Conservation (phyloP, 2,888 invertebrate genomes). For the Caenorhabditis afra region DNA sequence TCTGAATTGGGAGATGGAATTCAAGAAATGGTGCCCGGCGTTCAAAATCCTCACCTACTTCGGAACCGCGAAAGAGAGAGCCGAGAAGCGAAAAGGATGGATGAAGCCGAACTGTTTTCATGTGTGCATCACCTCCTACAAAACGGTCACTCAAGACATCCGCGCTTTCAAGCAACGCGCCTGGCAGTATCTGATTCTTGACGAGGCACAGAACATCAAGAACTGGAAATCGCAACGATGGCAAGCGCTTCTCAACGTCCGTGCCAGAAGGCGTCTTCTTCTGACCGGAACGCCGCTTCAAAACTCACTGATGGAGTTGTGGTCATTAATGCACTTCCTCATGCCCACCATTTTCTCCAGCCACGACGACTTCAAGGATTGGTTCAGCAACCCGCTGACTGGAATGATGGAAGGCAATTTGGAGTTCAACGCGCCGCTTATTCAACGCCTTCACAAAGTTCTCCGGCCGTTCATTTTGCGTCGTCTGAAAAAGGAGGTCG, state of each 20-base stretch:
- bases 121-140: slow-evolving; percentile 83
- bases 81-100: slow-evolving; percentile 87
- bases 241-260: slow-evolving; percentile 95
- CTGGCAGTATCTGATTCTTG: slow-evolving; percentile 97
- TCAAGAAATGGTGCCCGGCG: slow-evolving; percentile 99
- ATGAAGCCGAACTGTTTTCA: slow-evolving; percentile 97
- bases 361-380: slow-evolving; percentile 94
- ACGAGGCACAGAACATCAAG: slow-evolving; percentile 95
- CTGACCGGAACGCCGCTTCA: slow-evolving; percentile 94
- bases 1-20: slow-evolving; percentile 99
- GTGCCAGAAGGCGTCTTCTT: slow-evolving; percentile 91
- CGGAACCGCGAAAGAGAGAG: slow-evolving; percentile 94
- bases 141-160: slow-evolving; percentile 96
- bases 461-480: slow-evolving; percentile 93
- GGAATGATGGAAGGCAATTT: slow-evolving; percentile 95
- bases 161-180: slow-evolving; percentile 94
- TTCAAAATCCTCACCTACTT: slow-evolving; percentile 99
- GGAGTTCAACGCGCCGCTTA: slow-evolving; percentile 92
- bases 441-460: slow-evolving; percentile 90
- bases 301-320: slow-evolving; percentile 95
- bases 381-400: slow-evolving; percentile 96
- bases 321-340: slow-evolving; percentile 98
- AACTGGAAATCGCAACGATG: slow-evolving; percentile 99
- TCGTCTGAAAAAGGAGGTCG: slow-evolving; percentile 93
- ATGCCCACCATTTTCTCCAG: slow-evolving; percentile 98